phyloP scores from a whole-genome alignment of 2,888 invertebrate species.

The Encarsia formosa region DNA sequence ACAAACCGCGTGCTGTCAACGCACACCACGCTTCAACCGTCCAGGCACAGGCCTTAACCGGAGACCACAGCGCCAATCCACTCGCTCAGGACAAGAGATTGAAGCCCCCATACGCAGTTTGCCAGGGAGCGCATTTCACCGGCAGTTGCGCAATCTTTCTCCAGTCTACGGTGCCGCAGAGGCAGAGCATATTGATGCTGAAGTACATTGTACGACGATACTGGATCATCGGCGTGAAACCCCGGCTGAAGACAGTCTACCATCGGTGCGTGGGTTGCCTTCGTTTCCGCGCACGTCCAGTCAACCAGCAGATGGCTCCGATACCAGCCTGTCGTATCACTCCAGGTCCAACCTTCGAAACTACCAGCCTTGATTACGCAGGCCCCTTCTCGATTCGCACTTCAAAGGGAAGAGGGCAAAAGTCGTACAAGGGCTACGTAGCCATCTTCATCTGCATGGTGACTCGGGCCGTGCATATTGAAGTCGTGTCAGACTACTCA shows the following conservation, averaged over 20 bases:
- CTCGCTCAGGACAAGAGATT: neutral
- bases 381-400: neutral
- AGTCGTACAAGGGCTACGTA: slow-evolving; percentile 5
- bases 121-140: neutral
- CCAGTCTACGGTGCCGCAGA: neutral
- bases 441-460: too few relatives aligned
- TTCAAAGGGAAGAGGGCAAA: neutral
- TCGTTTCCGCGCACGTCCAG: neutral
- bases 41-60: neutral
- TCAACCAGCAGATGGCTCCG: neutral
- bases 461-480: too few relatives aligned
- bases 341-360: neutral
- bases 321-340: neutral
- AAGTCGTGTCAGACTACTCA: neutral
- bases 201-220: too few relatives aligned
- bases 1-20: neutral
- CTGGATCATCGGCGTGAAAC: neutral
- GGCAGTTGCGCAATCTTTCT: neutral
- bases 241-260: neutral
- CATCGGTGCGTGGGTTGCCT: too few relatives aligned
- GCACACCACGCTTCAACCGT: neutral
- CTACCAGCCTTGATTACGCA: neutral
- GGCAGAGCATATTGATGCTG: neutral
- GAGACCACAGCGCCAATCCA: neutral
- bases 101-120: neutral